These are phyloP conservation scores for Nemurella pictetii DNA, from an alignment of 2,888 invertebrate genomes.

Conservation along the genomic window DNA sequence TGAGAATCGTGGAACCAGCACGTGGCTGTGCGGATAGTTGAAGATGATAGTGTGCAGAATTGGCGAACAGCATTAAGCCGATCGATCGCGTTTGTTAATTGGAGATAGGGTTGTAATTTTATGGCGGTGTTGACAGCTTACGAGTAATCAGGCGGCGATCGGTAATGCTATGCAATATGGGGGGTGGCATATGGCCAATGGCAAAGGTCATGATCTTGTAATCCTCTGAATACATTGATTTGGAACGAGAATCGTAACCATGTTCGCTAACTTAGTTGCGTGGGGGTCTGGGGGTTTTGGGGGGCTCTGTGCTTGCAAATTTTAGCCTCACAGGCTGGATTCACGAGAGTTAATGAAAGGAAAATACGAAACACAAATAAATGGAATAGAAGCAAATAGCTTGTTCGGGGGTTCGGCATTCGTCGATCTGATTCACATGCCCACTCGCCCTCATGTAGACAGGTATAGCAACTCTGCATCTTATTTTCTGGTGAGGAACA, in stretches of 20 bases:
- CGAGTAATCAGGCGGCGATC: neutral
- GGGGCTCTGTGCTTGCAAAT: too few species aligned
- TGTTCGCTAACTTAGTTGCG: too few species aligned
- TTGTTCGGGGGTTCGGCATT: too few species aligned
- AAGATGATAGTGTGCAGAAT: neutral
- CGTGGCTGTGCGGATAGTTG: neutral
- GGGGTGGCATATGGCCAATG: neutral
- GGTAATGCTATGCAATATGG: neutral
- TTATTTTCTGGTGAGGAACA: too few species aligned
- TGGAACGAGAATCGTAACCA: neutral
- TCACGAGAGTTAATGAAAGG: too few species aligned
- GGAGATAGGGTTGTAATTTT: neutral
- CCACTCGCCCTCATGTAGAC: too few species aligned
- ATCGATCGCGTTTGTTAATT: neutral
- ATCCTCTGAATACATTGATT: neutral
- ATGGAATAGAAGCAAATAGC: too few species aligned
- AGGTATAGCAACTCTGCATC: too few species aligned
- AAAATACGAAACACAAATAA: too few species aligned
- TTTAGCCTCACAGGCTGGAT: too few species aligned
- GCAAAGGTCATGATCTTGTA: neutral
- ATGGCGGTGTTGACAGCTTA: neutral
- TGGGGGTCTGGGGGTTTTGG: too few species aligned
- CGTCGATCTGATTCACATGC: too few species aligned
- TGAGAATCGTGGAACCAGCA: neutral
- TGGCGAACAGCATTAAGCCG: neutral